Percentiles rank a stretch among this genome's conserved stretches.
phyloP scores from a whole-genome alignment of 92 coral and sea anemone genomes.

The Parazoanthus swiftii region DNA sequence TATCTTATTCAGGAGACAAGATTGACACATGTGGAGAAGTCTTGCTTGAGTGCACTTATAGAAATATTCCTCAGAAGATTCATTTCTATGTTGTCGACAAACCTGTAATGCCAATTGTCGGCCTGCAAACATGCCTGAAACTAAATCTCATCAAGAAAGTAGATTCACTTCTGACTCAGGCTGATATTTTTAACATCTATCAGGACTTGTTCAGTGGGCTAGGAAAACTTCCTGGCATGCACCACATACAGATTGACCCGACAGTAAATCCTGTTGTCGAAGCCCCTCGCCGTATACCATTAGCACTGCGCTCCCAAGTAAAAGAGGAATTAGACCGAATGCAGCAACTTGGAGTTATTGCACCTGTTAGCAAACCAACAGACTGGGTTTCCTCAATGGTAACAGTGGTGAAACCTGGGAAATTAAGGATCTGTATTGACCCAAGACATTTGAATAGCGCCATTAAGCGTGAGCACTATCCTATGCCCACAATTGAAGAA shows the following conservation, averaged over 20 bases:
- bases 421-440: constrained; percentile 23
- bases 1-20: too few species aligned
- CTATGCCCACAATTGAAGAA: constrained; percentile 11
- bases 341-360: not conserved
- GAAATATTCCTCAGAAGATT: constrained; percentile 14
- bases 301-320: constrained; percentile 16
- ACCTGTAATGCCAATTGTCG: constrained; percentile 29
- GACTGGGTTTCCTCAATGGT: not conserved
- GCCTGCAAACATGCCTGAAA: constrained; percentile 37
- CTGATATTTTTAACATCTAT: not conserved
- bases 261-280: constrained; percentile 3
- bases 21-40: constrained; percentile 23
- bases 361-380: constrained; percentile 19
- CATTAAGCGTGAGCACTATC: not conserved
- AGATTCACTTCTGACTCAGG: not conserved
- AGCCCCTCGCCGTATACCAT: not conserved
- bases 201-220: too few species aligned
- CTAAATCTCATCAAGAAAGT: constrained; percentile 15
- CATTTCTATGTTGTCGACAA: constrained; percentile 37
- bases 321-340: constrained; percentile 31
- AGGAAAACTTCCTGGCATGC: constrained; percentile 36
- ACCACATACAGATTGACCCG: constrained; percentile 30
- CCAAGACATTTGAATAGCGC: not conserved
- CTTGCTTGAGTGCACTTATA: constrained; percentile 24
- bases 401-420: constrained; percentile 38